These are phyloP conservation scores for Eclectus roratus DNA, from an alignment of 2,113 vertebrate species.

Conservation along the genomic window DNA sequence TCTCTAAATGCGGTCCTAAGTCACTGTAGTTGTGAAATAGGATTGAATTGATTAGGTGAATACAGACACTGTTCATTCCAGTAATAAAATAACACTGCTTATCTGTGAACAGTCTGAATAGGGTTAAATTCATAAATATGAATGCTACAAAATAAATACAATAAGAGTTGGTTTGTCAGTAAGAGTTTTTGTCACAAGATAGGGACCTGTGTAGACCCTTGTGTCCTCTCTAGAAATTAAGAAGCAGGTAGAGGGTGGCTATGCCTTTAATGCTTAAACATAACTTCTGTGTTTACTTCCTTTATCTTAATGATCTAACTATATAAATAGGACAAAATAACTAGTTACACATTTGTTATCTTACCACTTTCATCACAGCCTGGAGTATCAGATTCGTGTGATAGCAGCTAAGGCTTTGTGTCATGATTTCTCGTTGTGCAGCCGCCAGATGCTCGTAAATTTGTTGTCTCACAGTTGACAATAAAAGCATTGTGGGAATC, in stretches of 20 bases:
- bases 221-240: background rate
- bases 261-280: background rate
- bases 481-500: background rate
- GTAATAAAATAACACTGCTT: background rate
- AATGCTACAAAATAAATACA: background rate
- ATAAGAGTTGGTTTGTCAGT: background rate
- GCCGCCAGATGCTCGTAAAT: background rate
- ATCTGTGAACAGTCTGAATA: background rate
- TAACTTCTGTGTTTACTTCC: background rate
- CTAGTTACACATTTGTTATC: background rate
- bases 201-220: background rate
- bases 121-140: background rate
- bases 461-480: background rate
- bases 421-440: background rate
- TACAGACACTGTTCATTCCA: background rate
- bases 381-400: background rate
- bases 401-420: background rate
- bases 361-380: background rate
- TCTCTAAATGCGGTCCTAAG: background rate
- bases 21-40: background rate
- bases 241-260: background rate
- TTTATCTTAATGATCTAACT: background rate
- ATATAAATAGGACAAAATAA: background rate
- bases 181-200: background rate
- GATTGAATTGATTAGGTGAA: fast-evolving